phyloP scores from a whole-genome alignment of 64 coral and sea anemone genomes.

The Porites australiensis region DNA sequence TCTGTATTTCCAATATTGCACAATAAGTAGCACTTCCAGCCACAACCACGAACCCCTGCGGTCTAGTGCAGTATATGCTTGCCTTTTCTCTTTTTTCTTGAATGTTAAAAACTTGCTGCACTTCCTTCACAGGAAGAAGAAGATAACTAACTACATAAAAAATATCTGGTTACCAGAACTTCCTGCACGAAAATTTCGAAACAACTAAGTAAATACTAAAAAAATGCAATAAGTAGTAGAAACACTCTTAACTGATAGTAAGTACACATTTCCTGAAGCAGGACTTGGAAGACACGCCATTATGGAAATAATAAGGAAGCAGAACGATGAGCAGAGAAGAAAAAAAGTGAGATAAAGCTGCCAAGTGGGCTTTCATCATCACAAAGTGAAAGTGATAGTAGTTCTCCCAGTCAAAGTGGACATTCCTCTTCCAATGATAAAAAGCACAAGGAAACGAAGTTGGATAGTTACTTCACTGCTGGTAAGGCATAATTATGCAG shows the following conservation, averaged over 20 bases:
- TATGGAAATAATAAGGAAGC: constrained; percentile 66
- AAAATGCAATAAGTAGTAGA: constrained; percentile 51
- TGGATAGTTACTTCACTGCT: constrained; percentile 40
- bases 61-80: too few species aligned
- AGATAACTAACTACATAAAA: constrained; percentile 69
- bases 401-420: constrained; percentile 4
- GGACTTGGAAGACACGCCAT: constrained; percentile 69
- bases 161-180: constrained; percentile 44
- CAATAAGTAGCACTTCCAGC: too few species aligned
- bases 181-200: constrained; percentile 68
- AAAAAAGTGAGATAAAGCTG: constrained; percentile 22
- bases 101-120: too few species aligned
- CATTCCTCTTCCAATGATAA: constrained; percentile 19
- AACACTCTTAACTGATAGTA: constrained; percentile 45
- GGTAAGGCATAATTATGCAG: too few species aligned
- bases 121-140: constrained; percentile 48
- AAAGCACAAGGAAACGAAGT: constrained; percentile 25
- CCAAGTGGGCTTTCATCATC: constrained; percentile 27
- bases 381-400: constrained; percentile 46
- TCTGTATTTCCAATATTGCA: too few species aligned
- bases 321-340: constrained; percentile 70
- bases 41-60: too few species aligned
- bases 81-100: too few species aligned
- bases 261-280: constrained; percentile 45
- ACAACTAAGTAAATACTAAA: constrained; percentile 48